Evolutionary conservation across 2,797 vertebrate species (phyloP).

Genomic region (Furcifer pardalis): DNA sequence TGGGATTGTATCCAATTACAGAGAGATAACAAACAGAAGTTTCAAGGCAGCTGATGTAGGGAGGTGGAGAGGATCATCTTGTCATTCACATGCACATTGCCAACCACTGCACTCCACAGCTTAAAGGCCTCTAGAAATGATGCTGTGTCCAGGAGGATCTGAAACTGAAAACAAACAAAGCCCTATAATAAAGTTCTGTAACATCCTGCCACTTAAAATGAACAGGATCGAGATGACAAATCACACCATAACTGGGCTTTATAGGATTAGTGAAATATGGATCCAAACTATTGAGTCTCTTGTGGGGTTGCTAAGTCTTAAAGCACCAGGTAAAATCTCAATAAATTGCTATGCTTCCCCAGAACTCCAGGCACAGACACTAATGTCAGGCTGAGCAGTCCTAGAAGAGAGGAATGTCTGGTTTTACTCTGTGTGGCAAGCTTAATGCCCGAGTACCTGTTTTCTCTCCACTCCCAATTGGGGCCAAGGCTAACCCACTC

Average conservation of each 20-base stretch:
- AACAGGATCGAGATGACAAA: background rate
- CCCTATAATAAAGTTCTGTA: background rate
- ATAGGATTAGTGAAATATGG: background rate
- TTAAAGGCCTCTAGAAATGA: background rate
- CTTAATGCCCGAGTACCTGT: too few species aligned
- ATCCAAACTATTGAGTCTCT: background rate
- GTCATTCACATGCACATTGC: background rate
- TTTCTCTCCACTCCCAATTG: too few species aligned
- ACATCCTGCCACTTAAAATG: background rate
- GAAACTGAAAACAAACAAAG: conserved; percentile 5
- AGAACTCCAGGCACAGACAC: too few species aligned
- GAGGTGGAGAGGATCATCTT: background rate
- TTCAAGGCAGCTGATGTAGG: background rate
- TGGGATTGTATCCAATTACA: conserved; percentile 4
- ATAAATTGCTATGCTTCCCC: background rate
- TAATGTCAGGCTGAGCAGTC: too few species aligned
- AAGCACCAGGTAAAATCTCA: background rate
- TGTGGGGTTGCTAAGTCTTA: background rate
- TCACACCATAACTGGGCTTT: background rate
- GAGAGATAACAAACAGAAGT: background rate
- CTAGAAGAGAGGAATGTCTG: too few species aligned
- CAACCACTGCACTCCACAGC: background rate
- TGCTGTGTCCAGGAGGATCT: background rate
- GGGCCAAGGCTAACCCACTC: too few species aligned
- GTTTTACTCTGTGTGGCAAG: too few species aligned